A percentile compares a stretch with the other conserved stretches of the same genome.
Evolutionary conservation across 2,113 vertebrate species (phyloP).

Genomic region (Genyomyrus donnyi): DNA sequence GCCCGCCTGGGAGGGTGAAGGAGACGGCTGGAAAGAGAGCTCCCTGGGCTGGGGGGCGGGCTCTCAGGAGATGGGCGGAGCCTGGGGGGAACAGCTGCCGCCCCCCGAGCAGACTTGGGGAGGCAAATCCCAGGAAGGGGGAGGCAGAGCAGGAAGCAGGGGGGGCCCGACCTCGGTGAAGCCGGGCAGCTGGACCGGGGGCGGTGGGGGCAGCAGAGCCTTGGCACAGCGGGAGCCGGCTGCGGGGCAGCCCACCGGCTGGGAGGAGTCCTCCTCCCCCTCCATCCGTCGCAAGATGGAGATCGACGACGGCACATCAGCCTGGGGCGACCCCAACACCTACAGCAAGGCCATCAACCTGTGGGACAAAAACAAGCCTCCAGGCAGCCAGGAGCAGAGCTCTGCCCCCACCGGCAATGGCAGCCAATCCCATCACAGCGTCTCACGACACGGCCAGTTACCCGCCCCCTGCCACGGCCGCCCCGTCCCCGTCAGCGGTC

Average conservation of each 20-base stretch:
- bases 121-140: conserved; percentile 78
- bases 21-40: conserved; percentile 71
- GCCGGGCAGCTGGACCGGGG: conserved; percentile 70
- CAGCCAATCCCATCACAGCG: conserved; percentile 30
- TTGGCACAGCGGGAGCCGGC: conserved; percentile 62
- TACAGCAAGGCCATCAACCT: conserved; percentile 91
- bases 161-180: conserved; percentile 71
- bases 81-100: conserved; percentile 79
- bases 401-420: conserved; percentile 56
- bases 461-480: conserved; percentile 47
- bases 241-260: conserved; percentile 76
- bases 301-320: conserved; percentile 94
- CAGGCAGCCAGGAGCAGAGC: conserved; percentile 46
- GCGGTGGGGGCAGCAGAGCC: conserved; percentile 35
- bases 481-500: conserved; percentile 37
- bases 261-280: conserved; percentile 91
- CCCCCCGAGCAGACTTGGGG: conserved; percentile 76
- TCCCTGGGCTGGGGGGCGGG: conserved; percentile 56
- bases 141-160: conserved; percentile 61
- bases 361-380: conserved; percentile 90
- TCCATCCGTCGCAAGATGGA: conserved; percentile 95
- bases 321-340: conserved; percentile 89
- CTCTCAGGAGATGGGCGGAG: conserved; percentile 38
- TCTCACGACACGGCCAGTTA: conserved; percentile 45
- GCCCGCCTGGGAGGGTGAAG: conserved; percentile 72